phyloP scores from a whole-genome alignment of 2,888 invertebrate genomes.

The Chymomyza caudatula region DNA sequence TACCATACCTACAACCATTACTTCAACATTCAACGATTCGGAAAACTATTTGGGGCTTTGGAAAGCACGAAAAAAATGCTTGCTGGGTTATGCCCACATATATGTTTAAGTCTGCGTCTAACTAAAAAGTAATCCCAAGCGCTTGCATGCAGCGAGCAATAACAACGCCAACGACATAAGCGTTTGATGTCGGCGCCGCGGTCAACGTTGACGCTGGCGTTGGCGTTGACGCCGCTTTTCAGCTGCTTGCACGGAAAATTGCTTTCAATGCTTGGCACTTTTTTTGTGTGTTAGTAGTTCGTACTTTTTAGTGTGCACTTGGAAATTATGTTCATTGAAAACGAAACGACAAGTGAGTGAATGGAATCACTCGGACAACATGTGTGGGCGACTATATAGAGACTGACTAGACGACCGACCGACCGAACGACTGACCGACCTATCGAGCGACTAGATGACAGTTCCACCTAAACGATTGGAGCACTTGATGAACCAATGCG shows the following conservation, averaged over 20 bases:
- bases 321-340: constrained; percentile 64
- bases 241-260: constrained; percentile 37
- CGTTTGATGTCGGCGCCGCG: constrained; percentile 6
- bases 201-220: neutral
- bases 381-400: constrained; percentile 9
- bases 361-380: neutral
- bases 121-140: constrained; percentile 52
- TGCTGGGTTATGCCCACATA: neutral
- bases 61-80: neutral
- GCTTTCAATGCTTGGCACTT: constrained; percentile 31
- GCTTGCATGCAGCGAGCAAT: constrained; percentile 20
- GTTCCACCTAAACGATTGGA: neutral
- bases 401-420: constrained; percentile 9
- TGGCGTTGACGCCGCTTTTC: neutral
- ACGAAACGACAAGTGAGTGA: constrained; percentile 29
- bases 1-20: neutral
- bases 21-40: too few species aligned
- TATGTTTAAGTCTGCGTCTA: constrained; percentile 1
- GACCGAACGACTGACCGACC: neutral
- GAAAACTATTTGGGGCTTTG: too few species aligned
- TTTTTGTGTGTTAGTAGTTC: constrained; percentile 29
- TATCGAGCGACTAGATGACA: neutral
- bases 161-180: constrained; percentile 11
- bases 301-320: constrained; percentile 18
- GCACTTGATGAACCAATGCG: neutral